Conservation (phyloP, 35 echinoderm and acorn worm species). For the Lytechinus pictus region DNA sequence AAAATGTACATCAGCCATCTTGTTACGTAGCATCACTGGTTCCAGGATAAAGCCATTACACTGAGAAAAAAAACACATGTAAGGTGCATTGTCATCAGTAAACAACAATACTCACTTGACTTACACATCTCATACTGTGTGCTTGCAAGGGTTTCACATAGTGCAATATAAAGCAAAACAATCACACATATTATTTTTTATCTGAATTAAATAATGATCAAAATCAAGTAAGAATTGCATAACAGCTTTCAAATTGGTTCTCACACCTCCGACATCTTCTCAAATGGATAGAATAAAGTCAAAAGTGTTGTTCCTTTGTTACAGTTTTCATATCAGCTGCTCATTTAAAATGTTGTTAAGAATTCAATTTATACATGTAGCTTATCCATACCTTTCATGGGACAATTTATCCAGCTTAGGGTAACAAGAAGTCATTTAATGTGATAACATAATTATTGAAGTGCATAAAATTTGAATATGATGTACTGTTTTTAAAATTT, state of each 20-base stretch:
- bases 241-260: not conserved
- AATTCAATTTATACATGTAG: too few species aligned
- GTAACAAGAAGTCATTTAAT: too few species aligned
- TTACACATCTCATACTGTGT: not conserved
- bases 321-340: not conserved
- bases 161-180: slow-evolving; percentile 2
- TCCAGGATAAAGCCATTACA: not conserved
- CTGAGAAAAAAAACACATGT: not conserved
- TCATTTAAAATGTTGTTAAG: too few species aligned
- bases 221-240: not conserved
- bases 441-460: too few species aligned
- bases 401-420: too few species aligned
- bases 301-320: not conserved
- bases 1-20: not conserved
- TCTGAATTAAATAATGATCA: not conserved
- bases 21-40: not conserved
- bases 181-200: not conserved
- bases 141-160: not conserved
- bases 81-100: not conserved
- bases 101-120: not conserved
- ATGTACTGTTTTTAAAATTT: too few species aligned
- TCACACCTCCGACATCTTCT: not conserved
- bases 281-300: not conserved
- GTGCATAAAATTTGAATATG: too few species aligned
- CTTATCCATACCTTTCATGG: too few species aligned